These are phyloP conservation scores for Phyllotreta striolata DNA, from an alignment of 2,888 invertebrate species.

Conservation along the genomic window DNA sequence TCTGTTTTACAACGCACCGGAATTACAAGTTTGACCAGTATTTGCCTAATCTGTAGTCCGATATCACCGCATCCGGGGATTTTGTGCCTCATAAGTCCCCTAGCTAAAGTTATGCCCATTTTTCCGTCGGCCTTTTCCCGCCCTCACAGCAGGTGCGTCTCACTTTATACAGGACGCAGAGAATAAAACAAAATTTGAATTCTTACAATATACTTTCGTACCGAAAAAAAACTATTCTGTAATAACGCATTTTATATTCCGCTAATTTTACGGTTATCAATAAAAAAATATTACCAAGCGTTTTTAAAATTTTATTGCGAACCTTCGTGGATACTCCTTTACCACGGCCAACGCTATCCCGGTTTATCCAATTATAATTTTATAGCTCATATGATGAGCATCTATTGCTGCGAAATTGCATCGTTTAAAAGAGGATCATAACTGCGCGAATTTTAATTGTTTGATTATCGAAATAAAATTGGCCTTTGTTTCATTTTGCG, in stretches of 20 bases:
- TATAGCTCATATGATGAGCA: constrained; percentile 20
- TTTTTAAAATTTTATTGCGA: no score
- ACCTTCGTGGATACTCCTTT: background rate
- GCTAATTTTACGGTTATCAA: no score
- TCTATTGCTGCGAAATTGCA: constrained; percentile 19
- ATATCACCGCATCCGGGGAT: constrained; percentile 33
- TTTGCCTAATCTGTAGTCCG: constrained; percentile 37
- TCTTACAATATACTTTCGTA: background rate
- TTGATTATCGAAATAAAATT: constrained; percentile 18
- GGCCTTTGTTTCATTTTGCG: no score
- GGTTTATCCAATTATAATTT: constrained; percentile 27
- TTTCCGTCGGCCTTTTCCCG: constrained; percentile 18
- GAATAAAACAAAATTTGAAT: no score
- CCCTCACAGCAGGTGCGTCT: constrained; percentile 1
- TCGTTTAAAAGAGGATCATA: constrained; percentile 15
- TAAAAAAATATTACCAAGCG: no score
- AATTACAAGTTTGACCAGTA: constrained; percentile 33
- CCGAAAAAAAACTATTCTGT: background rate
- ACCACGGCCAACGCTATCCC: background rate
- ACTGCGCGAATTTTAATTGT: constrained; percentile 26
- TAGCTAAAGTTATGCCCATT: constrained; percentile 30
- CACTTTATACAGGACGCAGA: background rate
- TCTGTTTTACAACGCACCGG: background rate
- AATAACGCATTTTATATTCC: no score
- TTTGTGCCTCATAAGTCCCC: constrained; percentile 12